Conservation (phyloP, 2,797 vertebrate species). For the Coranthus polyacanthus region DNA sequence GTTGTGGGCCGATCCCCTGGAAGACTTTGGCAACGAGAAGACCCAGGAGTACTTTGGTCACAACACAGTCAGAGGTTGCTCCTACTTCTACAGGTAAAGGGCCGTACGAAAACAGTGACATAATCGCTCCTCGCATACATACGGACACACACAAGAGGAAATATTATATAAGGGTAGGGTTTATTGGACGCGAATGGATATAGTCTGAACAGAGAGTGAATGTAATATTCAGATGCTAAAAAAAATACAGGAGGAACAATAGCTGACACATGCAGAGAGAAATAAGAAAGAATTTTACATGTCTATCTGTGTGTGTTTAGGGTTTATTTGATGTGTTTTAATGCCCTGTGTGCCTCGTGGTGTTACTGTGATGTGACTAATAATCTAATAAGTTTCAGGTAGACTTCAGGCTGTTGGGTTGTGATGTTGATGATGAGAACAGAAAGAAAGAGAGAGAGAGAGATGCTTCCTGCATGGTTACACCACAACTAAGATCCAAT, state of each 20-base stretch:
- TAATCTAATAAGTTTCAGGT: conserved; percentile 57
- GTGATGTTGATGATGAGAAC: conserved; percentile 36
- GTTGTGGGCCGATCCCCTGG: conserved; percentile 88
- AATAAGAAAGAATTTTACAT: conserved; percentile 10
- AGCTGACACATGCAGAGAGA: conserved; percentile 11
- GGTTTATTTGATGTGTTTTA: conserved; percentile 24
- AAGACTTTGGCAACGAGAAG: conserved; percentile 89
- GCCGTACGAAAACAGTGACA: conserved; percentile 30
- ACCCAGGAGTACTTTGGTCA: conserved; percentile 88
- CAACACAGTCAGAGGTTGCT: conserved; percentile 88
- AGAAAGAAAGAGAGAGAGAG: neutral
- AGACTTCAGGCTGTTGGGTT: conserved; percentile 41
- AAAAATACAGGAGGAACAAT: neutral
- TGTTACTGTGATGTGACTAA: neutral
- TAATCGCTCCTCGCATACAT: conserved; percentile 1
- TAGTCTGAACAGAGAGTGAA: no score
- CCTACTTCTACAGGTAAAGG: conserved; percentile 91
- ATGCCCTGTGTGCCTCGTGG: conserved; percentile 11
- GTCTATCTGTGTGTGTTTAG: neutral
- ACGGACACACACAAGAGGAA: conserved; percentile 3
- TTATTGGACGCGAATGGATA: no score
- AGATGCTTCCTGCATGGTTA: conserved; percentile 10
- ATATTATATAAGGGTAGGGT: conserved; percentile 10
- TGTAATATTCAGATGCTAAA: neutral
- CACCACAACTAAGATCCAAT: conserved; percentile 52